Evolutionary conservation across 2,888 invertebrate genomes (phyloP).

Genomic region (Pycnomerus fuliginosus): DNA sequence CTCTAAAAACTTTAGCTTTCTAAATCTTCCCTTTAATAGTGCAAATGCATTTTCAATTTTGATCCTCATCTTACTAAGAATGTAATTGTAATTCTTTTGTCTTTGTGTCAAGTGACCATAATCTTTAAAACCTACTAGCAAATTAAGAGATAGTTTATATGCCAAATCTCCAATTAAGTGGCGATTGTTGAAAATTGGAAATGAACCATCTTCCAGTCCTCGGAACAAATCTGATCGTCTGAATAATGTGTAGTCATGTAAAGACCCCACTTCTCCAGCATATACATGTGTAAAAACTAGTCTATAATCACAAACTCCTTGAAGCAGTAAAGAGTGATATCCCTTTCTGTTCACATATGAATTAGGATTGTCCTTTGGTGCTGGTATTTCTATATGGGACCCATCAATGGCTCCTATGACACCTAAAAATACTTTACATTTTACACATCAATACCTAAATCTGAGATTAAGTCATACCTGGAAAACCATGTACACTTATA

Average conservation of each 20-base stretch:
- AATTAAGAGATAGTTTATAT: constrained; percentile 16
- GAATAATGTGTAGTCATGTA: constrained; percentile 20
- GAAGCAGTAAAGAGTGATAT: constrained; percentile 25
- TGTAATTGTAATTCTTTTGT: constrained; percentile 27
- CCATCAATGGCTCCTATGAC: constrained; percentile 22
- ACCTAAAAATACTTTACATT: too few species aligned
- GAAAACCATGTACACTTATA: too few species aligned
- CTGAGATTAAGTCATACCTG: too few species aligned
- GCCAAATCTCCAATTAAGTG: constrained; percentile 26
- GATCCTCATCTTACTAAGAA: constrained; percentile 21
- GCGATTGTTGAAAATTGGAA: constrained; percentile 10
- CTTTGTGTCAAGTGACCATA: constrained; percentile 11
- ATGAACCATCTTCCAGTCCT: neutral
- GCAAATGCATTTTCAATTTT: constrained; percentile 31
- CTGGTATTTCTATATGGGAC: constrained; percentile 26
- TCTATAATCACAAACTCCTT: constrained; percentile 25
- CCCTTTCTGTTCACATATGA: constrained; percentile 28
- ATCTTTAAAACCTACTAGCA: constrained; percentile 20
- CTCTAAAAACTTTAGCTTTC: constrained; percentile 28
- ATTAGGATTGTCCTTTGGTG: constrained; percentile 23
- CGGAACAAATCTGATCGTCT: constrained; percentile 19
- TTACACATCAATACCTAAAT: too few species aligned
- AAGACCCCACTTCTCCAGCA: constrained; percentile 27
- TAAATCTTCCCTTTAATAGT: constrained; percentile 30
- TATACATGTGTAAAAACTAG: constrained; percentile 25